These are phyloP conservation scores for Micoletzkya japonica DNA, from an alignment of 2,888 invertebrate species.

Conservation along the genomic window DNA sequence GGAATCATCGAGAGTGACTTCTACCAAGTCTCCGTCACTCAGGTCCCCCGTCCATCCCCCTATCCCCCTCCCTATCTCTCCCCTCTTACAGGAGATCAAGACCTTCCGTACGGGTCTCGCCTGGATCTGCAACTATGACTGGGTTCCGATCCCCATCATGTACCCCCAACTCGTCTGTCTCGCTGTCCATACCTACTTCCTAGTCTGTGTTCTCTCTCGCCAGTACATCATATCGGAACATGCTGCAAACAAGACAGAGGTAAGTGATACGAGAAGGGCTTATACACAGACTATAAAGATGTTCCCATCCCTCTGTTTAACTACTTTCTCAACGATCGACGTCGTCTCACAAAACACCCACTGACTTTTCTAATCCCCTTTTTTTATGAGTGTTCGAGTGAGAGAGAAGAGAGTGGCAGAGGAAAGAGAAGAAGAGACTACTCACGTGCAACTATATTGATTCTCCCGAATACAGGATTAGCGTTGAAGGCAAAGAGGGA, in stretches of 20 bases:
- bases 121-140: slow-evolving; percentile 53
- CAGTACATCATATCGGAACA: slow-evolving; percentile 54
- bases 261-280: slow-evolving; percentile 1
- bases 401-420: background rate
- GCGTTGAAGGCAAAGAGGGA: background rate
- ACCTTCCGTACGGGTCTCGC: slow-evolving; percentile 52
- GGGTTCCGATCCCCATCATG: slow-evolving; percentile 53
- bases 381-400: background rate
- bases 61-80: background rate
- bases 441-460: no score
- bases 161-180: slow-evolving; percentile 51
- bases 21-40: slow-evolving; percentile 42
- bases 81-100: slow-evolving; percentile 40
- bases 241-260: slow-evolving; percentile 49
- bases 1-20: slow-evolving; percentile 49
- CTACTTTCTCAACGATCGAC: no score
- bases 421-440: background rate
- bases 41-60: slow-evolving; percentile 15
- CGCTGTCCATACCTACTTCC: slow-evolving; percentile 59
- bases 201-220: slow-evolving; percentile 56
- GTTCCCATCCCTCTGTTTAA: no score
- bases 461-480: no score
- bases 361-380: no score
- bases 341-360: no score
- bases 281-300: no score